Conservation (phyloP, 2,888 invertebrate genomes). For the Erannis defoliaria region DNA sequence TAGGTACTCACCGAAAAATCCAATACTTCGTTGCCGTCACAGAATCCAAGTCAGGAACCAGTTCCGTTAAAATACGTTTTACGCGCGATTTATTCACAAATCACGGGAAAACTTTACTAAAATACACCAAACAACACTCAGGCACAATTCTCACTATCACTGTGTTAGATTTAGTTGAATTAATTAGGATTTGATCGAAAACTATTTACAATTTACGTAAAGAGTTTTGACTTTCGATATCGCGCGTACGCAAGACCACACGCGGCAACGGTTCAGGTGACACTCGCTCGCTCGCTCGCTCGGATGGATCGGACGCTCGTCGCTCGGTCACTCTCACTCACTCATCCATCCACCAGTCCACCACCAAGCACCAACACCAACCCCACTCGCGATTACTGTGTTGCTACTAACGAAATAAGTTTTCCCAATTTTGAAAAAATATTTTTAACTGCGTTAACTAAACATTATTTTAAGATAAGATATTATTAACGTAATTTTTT, state of each 20-base stretch:
- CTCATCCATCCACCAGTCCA: no score
- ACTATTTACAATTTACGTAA: constrained; percentile 73
- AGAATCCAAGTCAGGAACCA: constrained; percentile 65
- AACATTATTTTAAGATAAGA: no score
- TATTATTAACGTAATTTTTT: no score
- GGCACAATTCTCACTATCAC: constrained; percentile 70
- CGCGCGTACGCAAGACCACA: constrained; percentile 36
- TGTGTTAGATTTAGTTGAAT: constrained; percentile 50
- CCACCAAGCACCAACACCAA: no score
- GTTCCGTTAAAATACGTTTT: constrained; percentile 74
- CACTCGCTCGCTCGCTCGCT: constrained; percentile 45
- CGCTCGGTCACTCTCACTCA: no score
- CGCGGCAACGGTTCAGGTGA: constrained; percentile 37
- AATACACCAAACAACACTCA: constrained; percentile 62
- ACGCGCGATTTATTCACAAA: constrained; percentile 72
- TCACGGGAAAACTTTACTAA: constrained; percentile 65
- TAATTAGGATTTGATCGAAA: constrained; percentile 56
- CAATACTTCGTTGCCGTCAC: constrained; percentile 63
- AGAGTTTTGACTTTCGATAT: constrained; percentile 61
- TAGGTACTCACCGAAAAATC: constrained; percentile 73
- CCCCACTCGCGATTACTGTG: no score
- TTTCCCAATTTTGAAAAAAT: no score
- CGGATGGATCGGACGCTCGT: no score
- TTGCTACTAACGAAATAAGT: no score
- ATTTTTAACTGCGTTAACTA: no score